These are phyloP conservation scores for Lepidonotus clava DNA, from an alignment of 2,888 invertebrate species.

Conservation along the genomic window DNA sequence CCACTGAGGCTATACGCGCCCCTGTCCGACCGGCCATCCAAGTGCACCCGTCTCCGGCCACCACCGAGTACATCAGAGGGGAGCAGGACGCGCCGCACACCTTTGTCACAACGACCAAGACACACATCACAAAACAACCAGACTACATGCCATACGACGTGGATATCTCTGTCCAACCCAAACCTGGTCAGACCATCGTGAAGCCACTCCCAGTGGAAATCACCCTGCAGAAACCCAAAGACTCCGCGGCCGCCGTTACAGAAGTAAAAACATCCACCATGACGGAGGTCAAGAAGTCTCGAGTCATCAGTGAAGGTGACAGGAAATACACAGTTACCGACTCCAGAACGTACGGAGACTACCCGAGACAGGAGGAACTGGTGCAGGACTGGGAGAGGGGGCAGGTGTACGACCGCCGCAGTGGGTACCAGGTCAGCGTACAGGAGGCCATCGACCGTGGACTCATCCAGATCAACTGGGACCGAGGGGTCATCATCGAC, in stretches of 20 bases:
- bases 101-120: background rate
- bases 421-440: conserved; percentile 85
- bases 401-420: conserved; percentile 69
- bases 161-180: conserved; percentile 1
- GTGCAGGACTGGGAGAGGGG: conserved; percentile 45
- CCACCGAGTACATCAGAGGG: conserved; percentile 42
- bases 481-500: conserved; percentile 83
- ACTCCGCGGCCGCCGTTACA: background rate
- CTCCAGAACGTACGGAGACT: background rate
- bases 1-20: background rate
- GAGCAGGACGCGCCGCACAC: conserved; percentile 17
- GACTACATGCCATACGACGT: conserved; percentile 31
- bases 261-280: background rate
- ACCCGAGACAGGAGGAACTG: background rate
- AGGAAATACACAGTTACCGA: background rate
- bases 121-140: conserved; percentile 27
- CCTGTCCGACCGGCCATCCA: background rate
- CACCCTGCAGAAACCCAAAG: conserved; percentile 27
- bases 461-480: conserved; percentile 84
- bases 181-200: conserved; percentile 10
- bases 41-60: conserved; percentile 43
- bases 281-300: background rate
- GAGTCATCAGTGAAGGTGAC: background rate
- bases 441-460: conserved; percentile 90
- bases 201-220: conserved; percentile 37